Percentiles rank a stretch among this genome's conserved stretches.
Conservation (phyloP, 2,888 invertebrate genomes). For the Oegoconia quadripuncta region DNA sequence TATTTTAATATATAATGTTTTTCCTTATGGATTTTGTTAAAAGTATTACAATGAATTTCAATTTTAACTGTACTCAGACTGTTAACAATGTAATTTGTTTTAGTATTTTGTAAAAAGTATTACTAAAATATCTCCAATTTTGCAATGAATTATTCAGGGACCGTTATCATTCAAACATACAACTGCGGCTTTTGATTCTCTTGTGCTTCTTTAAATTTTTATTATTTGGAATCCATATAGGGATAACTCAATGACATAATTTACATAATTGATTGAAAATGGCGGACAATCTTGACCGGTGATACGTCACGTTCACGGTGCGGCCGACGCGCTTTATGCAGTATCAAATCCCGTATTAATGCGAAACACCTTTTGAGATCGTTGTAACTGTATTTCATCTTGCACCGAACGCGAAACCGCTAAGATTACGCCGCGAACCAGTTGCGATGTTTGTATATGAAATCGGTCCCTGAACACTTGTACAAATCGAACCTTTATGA, state of each 20-base stretch:
- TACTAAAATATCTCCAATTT: background rate
- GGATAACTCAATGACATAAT: background rate
- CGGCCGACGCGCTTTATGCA: too few species aligned
- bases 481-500: slow-evolving; percentile 44
- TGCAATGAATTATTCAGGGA: background rate
- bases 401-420: background rate
- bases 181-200: too few species aligned
- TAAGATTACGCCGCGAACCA: background rate
- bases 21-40: background rate
- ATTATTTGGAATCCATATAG: too few species aligned
- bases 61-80: slow-evolving; percentile 1
- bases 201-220: too few species aligned
- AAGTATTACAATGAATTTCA: background rate
- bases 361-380: background rate
- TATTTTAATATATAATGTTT: too few species aligned
- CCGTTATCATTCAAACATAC: background rate
- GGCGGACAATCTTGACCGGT: too few species aligned
- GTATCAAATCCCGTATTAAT: background rate
- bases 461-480: slow-evolving; percentile 28
- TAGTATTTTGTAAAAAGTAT: slow-evolving; percentile 4
- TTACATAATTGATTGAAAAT: too few species aligned
- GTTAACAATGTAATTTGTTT: slow-evolving; percentile 17
- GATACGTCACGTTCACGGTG: too few species aligned
- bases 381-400: background rate
- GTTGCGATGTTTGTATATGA: slow-evolving; percentile 16